Evolutionary conservation across 2,888 invertebrate genomes (phyloP).

Genomic region (Netelia fuscicornis): DNA sequence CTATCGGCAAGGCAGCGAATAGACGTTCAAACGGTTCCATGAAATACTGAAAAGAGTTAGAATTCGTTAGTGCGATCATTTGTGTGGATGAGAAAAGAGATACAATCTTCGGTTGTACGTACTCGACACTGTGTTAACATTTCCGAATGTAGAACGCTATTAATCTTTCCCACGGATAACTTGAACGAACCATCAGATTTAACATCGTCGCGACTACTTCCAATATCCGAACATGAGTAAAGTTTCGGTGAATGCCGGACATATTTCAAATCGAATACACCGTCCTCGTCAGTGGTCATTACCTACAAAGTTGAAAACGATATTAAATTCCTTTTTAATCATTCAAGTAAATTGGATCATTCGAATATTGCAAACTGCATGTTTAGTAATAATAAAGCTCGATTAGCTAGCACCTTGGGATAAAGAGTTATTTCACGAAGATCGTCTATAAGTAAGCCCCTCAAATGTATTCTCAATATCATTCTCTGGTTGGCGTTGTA

Average conservation of each 20-base stretch:
- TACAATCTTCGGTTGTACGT: conserved; percentile 51
- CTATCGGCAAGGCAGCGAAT: conserved; percentile 61
- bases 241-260: conserved; percentile 89
- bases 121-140: conserved; percentile 89
- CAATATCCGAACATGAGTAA: conserved; percentile 85
- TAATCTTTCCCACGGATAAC: conserved; percentile 90
- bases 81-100: not conserved
- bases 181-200: conserved; percentile 90
- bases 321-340: too few relatives aligned
- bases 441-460: conserved; percentile 90
- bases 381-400: not conserved
- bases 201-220: conserved; percentile 85
- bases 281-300: conserved; percentile 92
- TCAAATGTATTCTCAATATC: conserved; percentile 90
- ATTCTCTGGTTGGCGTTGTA: conserved; percentile 92
- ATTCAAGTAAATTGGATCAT: not conserved
- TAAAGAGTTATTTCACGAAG: conserved; percentile 91
- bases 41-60: conserved; percentile 85
- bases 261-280: conserved; percentile 92
- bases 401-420: conserved; percentile 87
- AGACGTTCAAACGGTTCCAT: conserved; percentile 85
- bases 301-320: conserved; percentile 85
- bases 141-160: conserved; percentile 89
- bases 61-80: too few relatives aligned
- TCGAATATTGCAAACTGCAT: too few relatives aligned